Percentiles rank a stretch among this genome's conserved stretches.
Evolutionary conservation across 2,797 vertebrate species (phyloP).

Genomic region (Trichosurus vulpecula): DNA sequence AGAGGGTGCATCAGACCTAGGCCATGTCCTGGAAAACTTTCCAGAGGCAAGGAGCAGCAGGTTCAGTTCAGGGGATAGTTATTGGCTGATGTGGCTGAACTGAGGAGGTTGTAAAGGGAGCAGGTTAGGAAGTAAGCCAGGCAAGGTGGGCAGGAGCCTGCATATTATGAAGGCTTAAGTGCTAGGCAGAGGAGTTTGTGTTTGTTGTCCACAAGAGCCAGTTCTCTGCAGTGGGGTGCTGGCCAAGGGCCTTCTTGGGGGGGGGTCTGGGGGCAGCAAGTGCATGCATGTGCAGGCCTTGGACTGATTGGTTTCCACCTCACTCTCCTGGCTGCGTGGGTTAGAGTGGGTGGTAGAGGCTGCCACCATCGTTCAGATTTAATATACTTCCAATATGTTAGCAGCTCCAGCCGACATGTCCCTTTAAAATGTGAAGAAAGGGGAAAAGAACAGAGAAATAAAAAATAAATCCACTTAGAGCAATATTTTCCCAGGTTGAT

Average conservation of each 20-base stretch:
- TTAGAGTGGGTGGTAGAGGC: neutral
- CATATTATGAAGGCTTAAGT: neutral
- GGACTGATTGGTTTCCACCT: neutral
- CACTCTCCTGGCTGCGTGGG: neutral
- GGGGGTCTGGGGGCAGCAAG: neutral
- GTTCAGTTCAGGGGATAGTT: neutral
- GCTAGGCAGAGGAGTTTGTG: no score
- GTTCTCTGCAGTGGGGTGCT: no score
- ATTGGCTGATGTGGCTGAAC: neutral
- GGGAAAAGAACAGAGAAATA: neutral
- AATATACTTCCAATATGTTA: neutral
- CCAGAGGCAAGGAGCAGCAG: neutral
- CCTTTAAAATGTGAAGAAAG: neutral
- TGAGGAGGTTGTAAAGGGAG: neutral
- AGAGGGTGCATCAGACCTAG: neutral
- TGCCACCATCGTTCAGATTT: neutral
- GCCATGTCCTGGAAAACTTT: neutral
- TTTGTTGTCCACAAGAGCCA: neutral
- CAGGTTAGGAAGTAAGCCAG: neutral
- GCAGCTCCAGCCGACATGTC: neutral
- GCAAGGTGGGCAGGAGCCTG: neutral
- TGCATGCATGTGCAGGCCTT: neutral
- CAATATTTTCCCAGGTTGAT: slow-evolving; percentile 32
- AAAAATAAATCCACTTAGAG: neutral
- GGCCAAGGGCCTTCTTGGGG: no score